Evolutionary conservation across 2,888 invertebrate genomes (phyloP).

Genomic region (Eudasyphora cyanicolor): DNA sequence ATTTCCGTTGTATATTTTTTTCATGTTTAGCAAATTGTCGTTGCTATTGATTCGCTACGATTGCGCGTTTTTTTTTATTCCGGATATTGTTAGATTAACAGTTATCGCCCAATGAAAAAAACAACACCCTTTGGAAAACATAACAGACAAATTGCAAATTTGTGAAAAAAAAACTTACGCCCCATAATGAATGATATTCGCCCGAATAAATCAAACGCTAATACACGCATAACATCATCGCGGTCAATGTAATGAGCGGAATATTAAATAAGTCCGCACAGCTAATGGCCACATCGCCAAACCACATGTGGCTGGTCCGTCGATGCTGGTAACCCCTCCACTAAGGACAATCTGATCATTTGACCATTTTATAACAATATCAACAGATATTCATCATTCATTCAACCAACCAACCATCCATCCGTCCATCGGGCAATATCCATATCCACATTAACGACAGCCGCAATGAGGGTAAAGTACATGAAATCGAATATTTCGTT

Average conservation of each 20-base stretch:
- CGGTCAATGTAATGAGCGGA: background rate
- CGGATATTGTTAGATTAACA: slow-evolving; percentile 28
- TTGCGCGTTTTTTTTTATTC: background rate
- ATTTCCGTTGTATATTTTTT: background rate
- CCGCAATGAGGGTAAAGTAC: background rate
- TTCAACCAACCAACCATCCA: too few species aligned
- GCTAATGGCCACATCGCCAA: background rate
- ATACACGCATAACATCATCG: background rate
- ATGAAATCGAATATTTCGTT: background rate
- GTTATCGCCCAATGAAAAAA: slow-evolving; percentile 4
- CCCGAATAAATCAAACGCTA: slow-evolving; percentile 19
- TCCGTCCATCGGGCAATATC: background rate
- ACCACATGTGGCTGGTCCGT: slow-evolving; percentile 27
- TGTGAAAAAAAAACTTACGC: background rate
- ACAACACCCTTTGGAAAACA: background rate
- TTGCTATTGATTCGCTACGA: background rate
- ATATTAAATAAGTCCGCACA: slow-evolving; percentile 16
- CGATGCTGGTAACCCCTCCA: too few species aligned
- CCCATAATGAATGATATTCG: background rate
- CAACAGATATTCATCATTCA: too few species aligned
- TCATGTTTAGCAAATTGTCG: background rate
- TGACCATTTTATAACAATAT: slow-evolving; percentile 14
- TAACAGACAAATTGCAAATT: background rate
- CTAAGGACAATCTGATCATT: slow-evolving; percentile 29
- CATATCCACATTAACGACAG: background rate